Conservation (phyloP, 2,888 invertebrate genomes). For the Blastobasis lacticolella region DNA sequence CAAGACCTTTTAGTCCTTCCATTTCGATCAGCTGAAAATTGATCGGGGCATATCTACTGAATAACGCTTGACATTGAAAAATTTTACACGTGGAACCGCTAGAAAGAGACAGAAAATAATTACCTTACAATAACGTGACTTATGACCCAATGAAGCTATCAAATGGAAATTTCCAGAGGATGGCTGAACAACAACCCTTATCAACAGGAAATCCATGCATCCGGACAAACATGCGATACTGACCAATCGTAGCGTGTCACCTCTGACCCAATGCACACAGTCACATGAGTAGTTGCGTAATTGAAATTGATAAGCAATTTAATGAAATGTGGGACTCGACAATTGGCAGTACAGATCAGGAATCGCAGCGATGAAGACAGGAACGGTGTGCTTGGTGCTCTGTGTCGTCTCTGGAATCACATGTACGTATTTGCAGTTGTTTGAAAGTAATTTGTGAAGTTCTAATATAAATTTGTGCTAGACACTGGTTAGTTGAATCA, state of each 20-base stretch:
- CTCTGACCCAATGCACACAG: neutral
- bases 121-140: neutral
- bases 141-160: neutral
- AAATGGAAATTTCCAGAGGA: neutral
- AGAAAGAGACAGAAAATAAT: neutral
- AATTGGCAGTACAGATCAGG: neutral
- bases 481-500: neutral
- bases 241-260: neutral
- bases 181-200: neutral
- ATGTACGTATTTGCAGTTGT: neutral
- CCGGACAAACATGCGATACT: neutral
- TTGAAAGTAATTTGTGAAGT: neutral
- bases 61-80: neutral
- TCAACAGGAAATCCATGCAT: neutral
- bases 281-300: neutral
- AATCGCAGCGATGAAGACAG: neutral
- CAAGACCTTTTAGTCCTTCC: neutral
- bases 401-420: neutral
- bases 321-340: neutral
- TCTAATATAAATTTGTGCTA: neutral
- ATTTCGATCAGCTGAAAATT: neutral
- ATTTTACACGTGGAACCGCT: neutral
- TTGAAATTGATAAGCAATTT: neutral
- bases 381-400: neutral
- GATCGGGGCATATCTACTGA: neutral